Evolutionary conservation across 2,797 vertebrate genomes (phyloP).

Genomic region (Halcyon badia): DNA sequence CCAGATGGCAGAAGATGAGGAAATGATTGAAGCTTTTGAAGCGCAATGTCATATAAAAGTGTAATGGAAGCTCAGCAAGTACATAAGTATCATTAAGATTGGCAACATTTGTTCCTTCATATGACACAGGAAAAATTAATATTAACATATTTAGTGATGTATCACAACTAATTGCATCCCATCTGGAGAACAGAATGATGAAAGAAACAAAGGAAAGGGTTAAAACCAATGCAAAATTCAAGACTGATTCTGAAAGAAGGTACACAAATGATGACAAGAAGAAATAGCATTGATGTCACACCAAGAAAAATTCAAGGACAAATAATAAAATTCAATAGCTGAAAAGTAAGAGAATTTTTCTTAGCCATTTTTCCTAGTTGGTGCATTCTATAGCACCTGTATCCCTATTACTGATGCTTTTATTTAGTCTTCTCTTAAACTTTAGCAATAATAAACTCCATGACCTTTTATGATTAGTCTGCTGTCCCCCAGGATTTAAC

Average conservation of each 20-base stretch:
- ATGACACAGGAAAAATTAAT: not conserved
- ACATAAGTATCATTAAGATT: not conserved
- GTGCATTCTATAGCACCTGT: not conserved
- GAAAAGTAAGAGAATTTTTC: not conserved
- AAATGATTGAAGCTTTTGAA: slow-evolving; percentile 16
- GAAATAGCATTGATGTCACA: not conserved
- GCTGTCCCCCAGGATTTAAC: not conserved
- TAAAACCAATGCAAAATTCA: slow-evolving; percentile 27
- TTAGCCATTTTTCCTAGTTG: not conserved
- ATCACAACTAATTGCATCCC: not conserved
- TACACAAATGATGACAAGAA: not conserved
- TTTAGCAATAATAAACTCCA: not conserved
- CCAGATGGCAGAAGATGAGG: not conserved
- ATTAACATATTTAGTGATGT: not conserved
- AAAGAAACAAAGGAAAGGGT: slow-evolving; percentile 3
- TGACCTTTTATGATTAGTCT: not conserved
- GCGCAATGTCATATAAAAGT: not conserved
- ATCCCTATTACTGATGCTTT: not conserved
- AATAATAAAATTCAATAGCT: not conserved
- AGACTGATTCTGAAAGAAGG: not conserved
- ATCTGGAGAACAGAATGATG: not conserved
- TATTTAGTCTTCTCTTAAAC: not conserved
- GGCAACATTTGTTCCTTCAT: not conserved
- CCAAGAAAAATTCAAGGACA: not conserved
- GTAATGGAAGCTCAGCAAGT: not conserved